Conservation (phyloP, 2,797 vertebrate species). For the Pipistrellus pipistrellus region DNA sequence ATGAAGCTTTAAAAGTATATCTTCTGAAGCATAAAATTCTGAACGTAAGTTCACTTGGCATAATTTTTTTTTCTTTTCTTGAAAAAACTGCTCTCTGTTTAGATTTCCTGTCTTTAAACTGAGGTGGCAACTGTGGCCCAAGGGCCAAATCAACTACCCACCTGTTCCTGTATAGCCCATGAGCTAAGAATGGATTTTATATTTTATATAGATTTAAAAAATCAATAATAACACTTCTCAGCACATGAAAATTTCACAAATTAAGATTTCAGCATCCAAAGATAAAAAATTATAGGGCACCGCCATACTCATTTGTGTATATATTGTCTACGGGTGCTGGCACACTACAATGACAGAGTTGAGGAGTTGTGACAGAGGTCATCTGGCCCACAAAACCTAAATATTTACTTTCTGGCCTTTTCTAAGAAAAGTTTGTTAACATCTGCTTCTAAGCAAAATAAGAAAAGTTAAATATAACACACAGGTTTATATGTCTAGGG, state of each 20-base stretch:
- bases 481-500: neutral
- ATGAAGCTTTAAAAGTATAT: constrained; percentile 62
- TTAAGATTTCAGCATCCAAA: constrained; percentile 1
- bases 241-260: constrained; percentile 11
- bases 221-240: neutral
- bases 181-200: constrained; percentile 3
- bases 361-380: neutral
- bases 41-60: neutral
- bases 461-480: neutral
- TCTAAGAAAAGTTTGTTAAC: constrained; percentile 12
- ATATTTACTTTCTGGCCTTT: constrained; percentile 47
- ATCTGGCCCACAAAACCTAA: neutral
- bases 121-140: neutral
- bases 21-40: constrained; percentile 50
- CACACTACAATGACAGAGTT: neutral
- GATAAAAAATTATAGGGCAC: constrained; percentile 25
- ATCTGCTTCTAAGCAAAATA: constrained; percentile 44
- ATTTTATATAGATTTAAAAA: constrained; percentile 33
- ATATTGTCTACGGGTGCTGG: neutral
- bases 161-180: neutral
- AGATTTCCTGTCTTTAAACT: constrained; percentile 47
- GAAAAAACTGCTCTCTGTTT: constrained; percentile 26
- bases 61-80: neutral
- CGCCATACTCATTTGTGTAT: neutral
- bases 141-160: neutral